Base-by-base conservation (phyloP, 2,113 vertebrate species). In the Xiphias gladius region DNA sequence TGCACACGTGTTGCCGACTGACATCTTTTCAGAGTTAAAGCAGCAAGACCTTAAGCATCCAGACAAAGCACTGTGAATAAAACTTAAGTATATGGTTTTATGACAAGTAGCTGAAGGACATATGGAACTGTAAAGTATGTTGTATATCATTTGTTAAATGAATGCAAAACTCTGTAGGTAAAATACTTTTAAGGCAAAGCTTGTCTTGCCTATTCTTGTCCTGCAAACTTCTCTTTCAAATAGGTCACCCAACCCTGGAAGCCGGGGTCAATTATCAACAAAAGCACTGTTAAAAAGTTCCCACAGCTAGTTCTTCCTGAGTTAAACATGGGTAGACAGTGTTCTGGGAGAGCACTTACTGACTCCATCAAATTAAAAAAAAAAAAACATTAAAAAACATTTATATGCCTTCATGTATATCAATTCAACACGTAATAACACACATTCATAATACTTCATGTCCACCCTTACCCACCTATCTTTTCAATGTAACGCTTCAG, bases 171-270 rank as follows among this genome's bases (percentile, higher is more conserved):
- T 35, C 8, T 73, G n/a, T 19, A 22, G 35, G 26, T 26, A 54
- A 5, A 54, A 43, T 32, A 32, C n/a, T 54, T 46, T 43, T 35
- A 35, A 35, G 35, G 35, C 35, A 5, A 43, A 43, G 41, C 41
- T 43, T 10, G 9, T 43, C n/a, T 32, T 58, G 11, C 7, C 14
- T n/a, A 22, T 55, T 9, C 35, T 13, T 24, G 30, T 75, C 24
- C 35, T 80, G 14, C 20, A 58, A 52, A 58, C 19, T n/a, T 46
- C 17, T 28, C 50, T 57, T 73, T 57, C 0, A 48, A 82, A 63
- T 4, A 35, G 57, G 48, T 19, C 12, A 71, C 2, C 11, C 22
- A 48, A n/a, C 3, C 41, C 2, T 48, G 22, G 16, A 41, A 55
- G 74, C 39, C 37, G 22, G 37, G 7, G n/a, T 57, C 3, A 64